Percentiles rank a stretch among this genome's conserved stretches.
phyloP scores from a whole-genome alignment of 2,888 invertebrate genomes.

The Trachelus stipa region DNA sequence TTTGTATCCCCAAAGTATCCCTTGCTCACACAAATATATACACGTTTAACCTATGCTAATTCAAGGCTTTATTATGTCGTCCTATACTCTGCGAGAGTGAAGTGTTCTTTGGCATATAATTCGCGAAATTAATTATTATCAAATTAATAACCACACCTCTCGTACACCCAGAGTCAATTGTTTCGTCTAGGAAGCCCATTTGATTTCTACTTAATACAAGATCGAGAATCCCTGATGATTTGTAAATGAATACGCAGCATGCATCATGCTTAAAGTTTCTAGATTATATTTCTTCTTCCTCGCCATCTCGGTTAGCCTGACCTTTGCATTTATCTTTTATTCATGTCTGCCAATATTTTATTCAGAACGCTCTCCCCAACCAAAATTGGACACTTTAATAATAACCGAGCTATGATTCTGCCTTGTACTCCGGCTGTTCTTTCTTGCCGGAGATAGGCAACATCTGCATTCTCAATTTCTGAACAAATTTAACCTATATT shows the following conservation, averaged over 20 bases:
- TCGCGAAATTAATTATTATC: not conserved
- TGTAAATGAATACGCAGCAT: not conserved
- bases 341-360: conserved; percentile 17
- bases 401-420: not conserved
- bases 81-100: not conserved
- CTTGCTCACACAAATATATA: no score
- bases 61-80: not conserved
- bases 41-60: not conserved
- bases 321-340: conserved; percentile 38
- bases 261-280: not conserved
- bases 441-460: not conserved
- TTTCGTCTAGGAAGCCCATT: not conserved
- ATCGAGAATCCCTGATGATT: not conserved
- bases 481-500: not conserved
- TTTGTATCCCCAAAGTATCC: no score
- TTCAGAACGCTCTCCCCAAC: not conserved
- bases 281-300: no score
- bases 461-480: not conserved
- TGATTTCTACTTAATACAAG: not conserved
- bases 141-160: not conserved
- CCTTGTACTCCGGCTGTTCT: no score
- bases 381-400: not conserved
- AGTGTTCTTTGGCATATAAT: not conserved
- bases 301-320: not conserved
- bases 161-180: not conserved